phyloP scores from a whole-genome alignment of 2,113 vertebrate species.

The Nycticorax nycticorax region DNA sequence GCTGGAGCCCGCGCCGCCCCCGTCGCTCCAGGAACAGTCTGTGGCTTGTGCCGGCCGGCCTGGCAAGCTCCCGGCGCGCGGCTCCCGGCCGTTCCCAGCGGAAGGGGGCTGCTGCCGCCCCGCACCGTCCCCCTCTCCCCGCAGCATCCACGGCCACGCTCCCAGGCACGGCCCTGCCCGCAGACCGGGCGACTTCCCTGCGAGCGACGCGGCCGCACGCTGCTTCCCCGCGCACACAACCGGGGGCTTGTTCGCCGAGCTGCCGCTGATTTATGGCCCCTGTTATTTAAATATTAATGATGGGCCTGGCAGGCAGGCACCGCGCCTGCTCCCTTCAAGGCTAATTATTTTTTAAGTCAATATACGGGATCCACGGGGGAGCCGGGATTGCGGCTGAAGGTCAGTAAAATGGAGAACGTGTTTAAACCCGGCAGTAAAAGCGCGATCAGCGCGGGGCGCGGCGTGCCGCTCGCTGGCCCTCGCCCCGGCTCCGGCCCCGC shows the following conservation, averaged over 20 bases:
- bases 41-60: background rate
- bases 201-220: background rate
- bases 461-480: background rate
- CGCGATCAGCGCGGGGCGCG: background rate
- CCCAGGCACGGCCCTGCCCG: background rate
- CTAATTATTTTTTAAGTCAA: constrained; percentile 55
- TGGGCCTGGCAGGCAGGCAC: background rate
- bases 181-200: background rate
- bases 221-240: background rate
- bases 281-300: background rate
- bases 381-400: background rate
- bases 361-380: background rate
- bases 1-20: background rate
- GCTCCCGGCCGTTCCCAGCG: background rate
- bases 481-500: rapidly evolving
- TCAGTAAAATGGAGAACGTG: background rate
- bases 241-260: background rate
- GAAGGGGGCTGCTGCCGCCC: background rate
- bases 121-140: background rate
- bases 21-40: background rate
- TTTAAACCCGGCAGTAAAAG: background rate
- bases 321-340: background rate
- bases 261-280: constrained; percentile 6
- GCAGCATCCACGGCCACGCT: background rate
- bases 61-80: background rate